Percentiles rank a stretch among this genome's conserved stretches.
Conservation (phyloP, 2,113 vertebrate genomes). For the Ptilorrhoa leucosticta region DNA sequence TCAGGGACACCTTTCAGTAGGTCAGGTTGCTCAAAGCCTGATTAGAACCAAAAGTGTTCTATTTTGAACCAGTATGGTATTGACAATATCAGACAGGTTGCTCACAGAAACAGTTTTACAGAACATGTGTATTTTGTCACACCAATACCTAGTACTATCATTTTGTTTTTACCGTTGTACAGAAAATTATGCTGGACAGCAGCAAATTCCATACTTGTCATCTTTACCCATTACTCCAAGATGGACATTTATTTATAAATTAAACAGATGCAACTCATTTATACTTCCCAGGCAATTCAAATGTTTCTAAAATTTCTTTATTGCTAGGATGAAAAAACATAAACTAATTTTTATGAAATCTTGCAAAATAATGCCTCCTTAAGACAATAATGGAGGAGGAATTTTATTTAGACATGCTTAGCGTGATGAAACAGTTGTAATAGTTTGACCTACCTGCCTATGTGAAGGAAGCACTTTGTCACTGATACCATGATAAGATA, state of each 20-base stretch:
- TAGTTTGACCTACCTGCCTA: not conserved
- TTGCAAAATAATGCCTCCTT: not conserved
- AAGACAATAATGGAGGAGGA: not conserved
- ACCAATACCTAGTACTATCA: not conserved
- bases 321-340: not conserved
- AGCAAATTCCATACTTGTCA: not conserved
- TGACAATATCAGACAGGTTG: not conserved
- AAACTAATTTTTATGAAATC: not conserved
- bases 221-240: not conserved
- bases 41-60: not conserved
- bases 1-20: not conserved
- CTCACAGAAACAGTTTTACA: not conserved
- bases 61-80: not conserved
- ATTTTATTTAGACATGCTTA: not conserved
- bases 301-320: not conserved
- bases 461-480: not conserved
- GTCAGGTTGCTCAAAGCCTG: not conserved
- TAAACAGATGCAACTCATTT: not conserved
- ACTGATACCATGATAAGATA: not conserved
- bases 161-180: not conserved
- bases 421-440: not conserved
- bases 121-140: rapidly evolving
- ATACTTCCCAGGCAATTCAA: not conserved
- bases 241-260: not conserved
- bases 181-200: not conserved